These are phyloP conservation scores for Netelia melanura DNA, from an alignment of 2,888 invertebrate species.

Conservation along the genomic window DNA sequence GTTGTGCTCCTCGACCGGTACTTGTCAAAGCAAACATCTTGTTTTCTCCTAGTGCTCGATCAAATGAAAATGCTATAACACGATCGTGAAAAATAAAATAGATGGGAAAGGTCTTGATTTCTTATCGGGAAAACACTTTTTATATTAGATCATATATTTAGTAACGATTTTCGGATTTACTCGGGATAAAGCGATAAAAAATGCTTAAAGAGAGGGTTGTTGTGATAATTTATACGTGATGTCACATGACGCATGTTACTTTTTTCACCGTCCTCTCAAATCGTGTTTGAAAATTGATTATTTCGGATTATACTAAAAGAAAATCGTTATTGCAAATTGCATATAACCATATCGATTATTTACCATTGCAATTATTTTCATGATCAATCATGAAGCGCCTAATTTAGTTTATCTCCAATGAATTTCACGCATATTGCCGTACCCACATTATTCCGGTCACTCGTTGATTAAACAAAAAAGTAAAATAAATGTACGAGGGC, in stretches of 20 bases:
- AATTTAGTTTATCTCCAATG: not conserved
- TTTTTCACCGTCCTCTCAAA: too few relatives aligned
- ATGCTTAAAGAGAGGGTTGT: too few relatives aligned
- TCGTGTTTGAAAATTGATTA: too few relatives aligned
- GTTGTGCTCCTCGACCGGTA: constrained; percentile 48
- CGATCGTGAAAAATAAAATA: not conserved
- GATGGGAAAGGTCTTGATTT: not conserved
- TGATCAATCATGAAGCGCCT: not conserved
- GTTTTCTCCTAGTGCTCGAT: constrained; percentile 36
- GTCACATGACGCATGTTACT: too few relatives aligned
- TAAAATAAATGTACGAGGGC: not conserved
- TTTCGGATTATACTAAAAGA: too few relatives aligned
- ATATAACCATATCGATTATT: too few relatives aligned
- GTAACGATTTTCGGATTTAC: too few relatives aligned
- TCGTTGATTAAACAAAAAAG: not conserved
- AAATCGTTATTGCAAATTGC: too few relatives aligned
- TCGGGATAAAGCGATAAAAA: too few relatives aligned
- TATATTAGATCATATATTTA: too few relatives aligned
- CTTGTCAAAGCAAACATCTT: constrained; percentile 45
- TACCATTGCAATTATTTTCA: too few relatives aligned
- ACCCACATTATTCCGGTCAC: not conserved
- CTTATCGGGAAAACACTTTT: not conserved
- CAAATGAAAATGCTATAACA: not conserved
- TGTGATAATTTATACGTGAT: too few relatives aligned
- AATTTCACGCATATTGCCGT: not conserved